Conservation (phyloP, 2,113 vertebrate species). For the Myotis lucifugus region DNA sequence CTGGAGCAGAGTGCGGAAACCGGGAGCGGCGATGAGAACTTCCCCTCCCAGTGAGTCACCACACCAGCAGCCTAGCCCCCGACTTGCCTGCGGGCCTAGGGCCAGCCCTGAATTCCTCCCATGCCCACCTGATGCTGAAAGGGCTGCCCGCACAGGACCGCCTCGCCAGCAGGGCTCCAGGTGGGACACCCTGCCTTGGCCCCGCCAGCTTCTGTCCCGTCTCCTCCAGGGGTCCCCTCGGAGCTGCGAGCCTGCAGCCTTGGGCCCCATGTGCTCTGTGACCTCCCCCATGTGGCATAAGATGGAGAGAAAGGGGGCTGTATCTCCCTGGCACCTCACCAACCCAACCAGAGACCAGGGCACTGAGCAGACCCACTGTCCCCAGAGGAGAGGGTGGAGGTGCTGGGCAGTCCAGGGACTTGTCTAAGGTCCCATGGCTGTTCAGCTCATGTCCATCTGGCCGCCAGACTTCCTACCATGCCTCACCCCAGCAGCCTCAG, state of each 20-base stretch:
- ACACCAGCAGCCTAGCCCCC: background rate
- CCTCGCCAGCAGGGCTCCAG: background rate
- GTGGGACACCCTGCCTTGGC: background rate
- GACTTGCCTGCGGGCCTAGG: background rate
- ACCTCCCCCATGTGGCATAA: background rate
- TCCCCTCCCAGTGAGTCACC: conserved; percentile 62
- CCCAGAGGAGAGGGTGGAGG: background rate
- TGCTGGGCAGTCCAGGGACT: background rate
- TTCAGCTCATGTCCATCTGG: background rate
- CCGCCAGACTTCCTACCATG: background rate
- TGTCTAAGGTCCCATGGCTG: background rate
- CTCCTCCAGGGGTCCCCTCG: background rate
- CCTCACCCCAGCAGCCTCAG: background rate
- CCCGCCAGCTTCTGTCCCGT: background rate
- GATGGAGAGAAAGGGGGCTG: background rate
- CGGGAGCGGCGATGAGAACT: background rate
- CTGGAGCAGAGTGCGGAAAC: conserved; percentile 39
- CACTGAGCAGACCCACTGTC: background rate
- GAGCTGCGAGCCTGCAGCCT: background rate
- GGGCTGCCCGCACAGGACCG: background rate
- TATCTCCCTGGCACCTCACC: background rate
- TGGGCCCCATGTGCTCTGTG: background rate
- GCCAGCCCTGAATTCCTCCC: background rate
- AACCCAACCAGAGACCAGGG: background rate
- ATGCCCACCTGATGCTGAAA: background rate